These are phyloP conservation scores for Petrocephalus microphthalmus DNA, from an alignment of 2,113 vertebrate species.

Conservation along the genomic window DNA sequence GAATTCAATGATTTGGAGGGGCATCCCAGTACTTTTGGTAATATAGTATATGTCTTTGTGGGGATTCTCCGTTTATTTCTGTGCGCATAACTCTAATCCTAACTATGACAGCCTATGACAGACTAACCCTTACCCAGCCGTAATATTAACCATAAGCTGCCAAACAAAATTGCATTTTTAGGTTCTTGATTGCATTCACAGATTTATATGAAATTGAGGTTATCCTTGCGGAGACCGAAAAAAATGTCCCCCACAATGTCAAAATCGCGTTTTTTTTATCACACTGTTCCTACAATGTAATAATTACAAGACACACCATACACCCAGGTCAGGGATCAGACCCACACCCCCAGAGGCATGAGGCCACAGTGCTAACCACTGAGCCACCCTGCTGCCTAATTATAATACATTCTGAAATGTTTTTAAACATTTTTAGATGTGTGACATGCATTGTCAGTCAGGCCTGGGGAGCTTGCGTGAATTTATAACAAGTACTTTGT, in stretches of 20 bases:
- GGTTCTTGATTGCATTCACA: too few relatives aligned
- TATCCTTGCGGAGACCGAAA: too few relatives aligned
- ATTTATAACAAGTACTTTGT: background rate
- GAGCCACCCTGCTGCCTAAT: background rate
- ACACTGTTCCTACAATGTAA: too few relatives aligned
- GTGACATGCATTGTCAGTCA: constrained; percentile 18
- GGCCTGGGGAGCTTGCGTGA: background rate
- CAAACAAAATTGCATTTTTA: too few relatives aligned
- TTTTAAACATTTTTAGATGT: constrained; percentile 15
- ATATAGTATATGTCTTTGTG: background rate
- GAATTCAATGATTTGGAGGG: too few relatives aligned
- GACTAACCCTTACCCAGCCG: background rate
- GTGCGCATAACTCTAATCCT: background rate
- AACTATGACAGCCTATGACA: background rate
- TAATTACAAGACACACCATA: background rate
- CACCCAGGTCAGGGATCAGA: background rate
- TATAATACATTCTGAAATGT: background rate
- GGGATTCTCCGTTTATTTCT: background rate
- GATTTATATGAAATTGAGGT: too few relatives aligned
- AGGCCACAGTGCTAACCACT: background rate
- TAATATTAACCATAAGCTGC: background rate
- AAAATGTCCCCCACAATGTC: too few relatives aligned
- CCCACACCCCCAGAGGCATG: background rate
- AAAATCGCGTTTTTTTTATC: too few relatives aligned
- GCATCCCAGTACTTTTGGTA: too few relatives aligned